Conservation (phyloP, 2,113 vertebrate genomes). For the Perccottus glenii region DNA sequence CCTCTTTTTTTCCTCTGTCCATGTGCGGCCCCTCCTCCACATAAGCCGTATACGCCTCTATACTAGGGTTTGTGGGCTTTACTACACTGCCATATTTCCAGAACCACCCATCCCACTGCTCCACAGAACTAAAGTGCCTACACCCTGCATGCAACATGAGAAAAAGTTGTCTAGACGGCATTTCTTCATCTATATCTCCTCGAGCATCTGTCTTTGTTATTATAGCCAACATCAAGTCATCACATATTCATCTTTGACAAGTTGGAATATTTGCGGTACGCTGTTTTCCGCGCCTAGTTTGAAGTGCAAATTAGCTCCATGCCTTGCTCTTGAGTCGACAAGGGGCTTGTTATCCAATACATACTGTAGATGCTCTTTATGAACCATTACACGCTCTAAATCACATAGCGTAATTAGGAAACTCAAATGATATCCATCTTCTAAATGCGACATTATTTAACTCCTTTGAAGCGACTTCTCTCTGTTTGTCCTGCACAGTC, state of each 20-base stretch:
- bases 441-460: conserved; percentile 66
- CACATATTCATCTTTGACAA: conserved; percentile 33
- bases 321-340: conserved; percentile 12
- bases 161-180: conserved; percentile 3
- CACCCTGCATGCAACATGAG: conserved; percentile 17
- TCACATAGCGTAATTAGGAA: conserved; percentile 58
- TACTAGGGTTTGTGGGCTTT: conserved; percentile 20
- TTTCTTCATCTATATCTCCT: not conserved
- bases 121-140: not conserved
- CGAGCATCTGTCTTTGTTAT: conserved; percentile 15
- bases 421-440: conserved; percentile 62
- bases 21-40: conserved; percentile 19
- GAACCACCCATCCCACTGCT: conserved; percentile 19
- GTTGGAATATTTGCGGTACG: conserved; percentile 14
- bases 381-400: conserved; percentile 45
- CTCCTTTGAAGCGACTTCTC: conserved; percentile 58
- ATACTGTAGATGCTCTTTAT: conserved; percentile 16
- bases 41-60: not conserved
- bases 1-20: conserved; percentile 6
- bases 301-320: conserved; percentile 40
- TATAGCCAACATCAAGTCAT: conserved; percentile 20
- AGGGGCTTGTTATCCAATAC: conserved; percentile 27
- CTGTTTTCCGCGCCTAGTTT: conserved; percentile 37
- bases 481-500: conserved; percentile 45
- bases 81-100: conserved; percentile 23